Base-by-base conservation (phyloP, 2,113 vertebrate species). In the Rhinogobius similis region DNA sequence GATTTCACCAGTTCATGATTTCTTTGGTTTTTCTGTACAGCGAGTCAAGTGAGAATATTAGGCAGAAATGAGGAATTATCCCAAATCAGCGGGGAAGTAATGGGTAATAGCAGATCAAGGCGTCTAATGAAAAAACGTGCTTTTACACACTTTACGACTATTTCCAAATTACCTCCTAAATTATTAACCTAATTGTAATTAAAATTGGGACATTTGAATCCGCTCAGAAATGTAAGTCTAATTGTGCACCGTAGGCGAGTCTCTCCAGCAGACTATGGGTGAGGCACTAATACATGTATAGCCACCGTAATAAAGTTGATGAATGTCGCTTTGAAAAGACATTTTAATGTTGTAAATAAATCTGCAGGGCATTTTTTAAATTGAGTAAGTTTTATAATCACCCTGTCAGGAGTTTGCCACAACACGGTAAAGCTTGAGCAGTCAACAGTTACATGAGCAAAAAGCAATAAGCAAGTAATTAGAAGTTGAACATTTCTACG, bases 331-430 rank as follows among this genome's bases (percentile, higher is more conserved):
- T 61, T 61, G 29, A 61, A 38, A n/a, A n/a, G 58, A 61, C 58
- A 61, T 61, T 61, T 61, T 61, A 61, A 61, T 61, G 39, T 21
- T 11, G 21, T 69, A 16, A 32, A 24, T 64, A 67, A 43, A 21
- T 55, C 68, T 62, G 39, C 11, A 59, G 48, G 43, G 27, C 63
- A 20, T 50, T 27, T 82, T 50, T 67, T 61, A 70, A 32, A 59
- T 18, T 72, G 61, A 46, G 68, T 73, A 41, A 41, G 14, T 27
- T 67, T 61, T 61, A 61, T 61, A 61, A 36, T 61, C 58, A 61
- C 29, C 58, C 58, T 61, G 29, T 66, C 36, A 58, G 59, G 65
- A 36, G 38, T 66, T 29, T 36, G 44, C 44, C 56, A 52, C 53
- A 67, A 21, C 75, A 44, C 36, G 23, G 10, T 46, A 26, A 16